Percentiles rank a stretch among this genome's conserved stretches.
phyloP scores from a whole-genome alignment of 2,797 vertebrate genomes.

The Glossophaga mutica region DNA sequence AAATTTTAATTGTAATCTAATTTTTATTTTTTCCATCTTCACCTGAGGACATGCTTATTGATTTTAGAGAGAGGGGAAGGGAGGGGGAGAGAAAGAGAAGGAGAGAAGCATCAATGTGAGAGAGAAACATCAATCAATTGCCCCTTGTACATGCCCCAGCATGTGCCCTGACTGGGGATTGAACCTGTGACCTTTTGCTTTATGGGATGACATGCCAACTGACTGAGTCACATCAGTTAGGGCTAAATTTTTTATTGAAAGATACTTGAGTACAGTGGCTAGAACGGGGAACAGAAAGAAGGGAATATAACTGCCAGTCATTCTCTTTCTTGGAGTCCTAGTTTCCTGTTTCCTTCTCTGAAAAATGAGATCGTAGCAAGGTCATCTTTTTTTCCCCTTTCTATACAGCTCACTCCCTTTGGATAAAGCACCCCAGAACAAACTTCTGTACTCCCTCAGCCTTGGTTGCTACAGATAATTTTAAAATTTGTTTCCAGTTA shows the following conservation, averaged over 20 bases:
- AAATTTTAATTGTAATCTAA: neutral
- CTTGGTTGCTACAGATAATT: conserved; percentile 41
- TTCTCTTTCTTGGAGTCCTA: neutral
- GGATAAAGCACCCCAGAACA: neutral
- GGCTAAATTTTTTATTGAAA: neutral
- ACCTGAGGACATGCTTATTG: too few species aligned
- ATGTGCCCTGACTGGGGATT: too few species aligned
- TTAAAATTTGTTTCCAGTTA: conserved; percentile 84
- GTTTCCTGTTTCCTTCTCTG: neutral
- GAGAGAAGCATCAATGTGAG: neutral
- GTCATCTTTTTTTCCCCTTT: neutral
- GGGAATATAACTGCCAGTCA: neutral
- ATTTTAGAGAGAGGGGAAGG: neutral
- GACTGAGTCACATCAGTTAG: too few species aligned
- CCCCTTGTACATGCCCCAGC: too few species aligned
- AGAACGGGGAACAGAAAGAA: neutral
- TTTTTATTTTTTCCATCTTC: too few species aligned
- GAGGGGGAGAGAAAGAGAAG: neutral
- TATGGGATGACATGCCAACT: too few species aligned
- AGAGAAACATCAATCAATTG: too few species aligned
- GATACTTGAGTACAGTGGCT: neutral
- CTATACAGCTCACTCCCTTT: neutral
- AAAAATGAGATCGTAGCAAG: neutral
- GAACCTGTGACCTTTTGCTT: too few species aligned
- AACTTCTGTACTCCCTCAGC: neutral